These are phyloP conservation scores for Hoplodrina ambigua DNA, from an alignment of 2,888 invertebrate genomes.

Conservation along the genomic window DNA sequence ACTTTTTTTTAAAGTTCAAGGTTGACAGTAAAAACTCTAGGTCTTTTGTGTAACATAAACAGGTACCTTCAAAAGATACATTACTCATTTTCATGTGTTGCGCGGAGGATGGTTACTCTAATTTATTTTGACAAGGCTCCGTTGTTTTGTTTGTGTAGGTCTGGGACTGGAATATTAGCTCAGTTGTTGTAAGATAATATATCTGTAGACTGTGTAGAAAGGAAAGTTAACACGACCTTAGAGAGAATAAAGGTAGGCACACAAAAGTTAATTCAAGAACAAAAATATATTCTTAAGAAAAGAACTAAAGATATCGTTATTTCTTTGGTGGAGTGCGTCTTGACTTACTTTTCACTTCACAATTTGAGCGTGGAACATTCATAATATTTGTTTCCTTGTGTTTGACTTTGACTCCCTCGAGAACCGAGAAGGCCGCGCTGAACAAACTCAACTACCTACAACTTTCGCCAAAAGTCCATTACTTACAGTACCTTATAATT, in stretches of 20 bases:
- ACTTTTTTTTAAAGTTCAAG: conserved; percentile 48
- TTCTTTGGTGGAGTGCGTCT: conserved; percentile 16
- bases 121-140: conserved; percentile 55
- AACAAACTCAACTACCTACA: conserved; percentile 49
- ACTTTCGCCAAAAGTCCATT: conserved; percentile 45
- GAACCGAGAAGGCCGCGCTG: conserved; percentile 32
- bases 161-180: conserved; percentile 47
- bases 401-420: conserved; percentile 58
- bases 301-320: conserved; percentile 29
- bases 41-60: conserved; percentile 45
- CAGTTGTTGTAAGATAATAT: conserved; percentile 48
- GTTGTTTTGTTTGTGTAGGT: conserved; percentile 51
- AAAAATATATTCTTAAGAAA: conserved; percentile 21
- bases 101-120: conserved; percentile 38
- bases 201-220: conserved; percentile 31
- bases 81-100: conserved; percentile 49
- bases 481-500: conserved; percentile 47
- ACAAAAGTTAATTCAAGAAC: conserved; percentile 22
- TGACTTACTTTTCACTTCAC: conserved; percentile 59
- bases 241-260: conserved; percentile 22
- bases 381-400: conserved; percentile 63
- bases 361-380: conserved; percentile 52
- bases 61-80: conserved; percentile 26
- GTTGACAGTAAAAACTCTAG: conserved; percentile 39
- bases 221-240: conserved; percentile 25